Conservation (phyloP, 2,888 invertebrate genomes). For the Diloba caeruleocephala region DNA sequence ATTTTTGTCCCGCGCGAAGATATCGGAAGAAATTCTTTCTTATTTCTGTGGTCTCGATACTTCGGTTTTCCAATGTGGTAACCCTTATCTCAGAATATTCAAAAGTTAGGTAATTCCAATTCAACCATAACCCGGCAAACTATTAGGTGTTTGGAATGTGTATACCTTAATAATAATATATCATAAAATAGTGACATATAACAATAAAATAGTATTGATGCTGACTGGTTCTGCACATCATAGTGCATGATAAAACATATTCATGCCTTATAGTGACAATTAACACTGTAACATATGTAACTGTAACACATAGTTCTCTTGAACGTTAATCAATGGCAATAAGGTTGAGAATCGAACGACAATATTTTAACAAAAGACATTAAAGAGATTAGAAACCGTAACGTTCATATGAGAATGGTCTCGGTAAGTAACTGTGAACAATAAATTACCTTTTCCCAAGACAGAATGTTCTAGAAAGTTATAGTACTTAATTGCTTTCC, state of each 20-base stretch:
- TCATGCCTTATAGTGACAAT: conserved; percentile 6
- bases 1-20: no score
- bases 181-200: conserved; percentile 1
- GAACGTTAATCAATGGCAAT: neutral
- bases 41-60: no score
- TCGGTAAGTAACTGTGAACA: conserved; percentile 46
- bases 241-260: conserved; percentile 13
- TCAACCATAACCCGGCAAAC: no score
- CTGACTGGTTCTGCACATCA: conserved; percentile 8
- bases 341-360: conserved; percentile 25
- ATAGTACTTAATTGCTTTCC: conserved; percentile 34
- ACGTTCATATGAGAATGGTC: conserved; percentile 49
- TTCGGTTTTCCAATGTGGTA: no score
- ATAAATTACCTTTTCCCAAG: conserved; percentile 54
- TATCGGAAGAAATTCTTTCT: no score
- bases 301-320: neutral
- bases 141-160: no score
- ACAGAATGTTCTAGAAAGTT: conserved; percentile 59
- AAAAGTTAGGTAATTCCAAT: no score
- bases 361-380: conserved; percentile 54
- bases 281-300: conserved; percentile 10
- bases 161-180: no score
- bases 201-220: conserved; percentile 4
- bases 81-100: no score
- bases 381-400: conserved; percentile 69